phyloP scores from a whole-genome alignment of 2,113 vertebrate species.

The Chiloscyllium plagiosum region DNA sequence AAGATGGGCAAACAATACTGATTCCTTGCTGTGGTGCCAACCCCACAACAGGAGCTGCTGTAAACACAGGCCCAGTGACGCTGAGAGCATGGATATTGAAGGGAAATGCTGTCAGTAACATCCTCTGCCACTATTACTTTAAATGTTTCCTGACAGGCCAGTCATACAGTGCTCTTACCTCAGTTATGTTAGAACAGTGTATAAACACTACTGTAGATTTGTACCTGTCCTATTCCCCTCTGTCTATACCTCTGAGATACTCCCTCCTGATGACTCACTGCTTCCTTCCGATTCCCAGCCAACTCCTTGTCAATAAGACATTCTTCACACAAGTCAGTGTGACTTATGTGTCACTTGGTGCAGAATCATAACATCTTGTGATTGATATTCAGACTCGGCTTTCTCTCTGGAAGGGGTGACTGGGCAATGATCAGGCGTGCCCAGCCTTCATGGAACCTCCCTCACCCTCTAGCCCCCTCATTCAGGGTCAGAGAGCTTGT shows the following conservation, averaged over 20 bases:
- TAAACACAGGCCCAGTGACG: not conserved
- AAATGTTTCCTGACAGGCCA: not conserved
- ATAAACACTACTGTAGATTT: not conserved
- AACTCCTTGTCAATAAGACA: not conserved
- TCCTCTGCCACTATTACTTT: not conserved
- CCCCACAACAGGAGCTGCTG: not conserved
- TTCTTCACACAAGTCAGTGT: not conserved
- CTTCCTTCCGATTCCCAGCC: not conserved
- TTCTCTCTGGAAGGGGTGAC: not conserved
- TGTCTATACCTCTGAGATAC: not conserved
- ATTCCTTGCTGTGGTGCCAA: not conserved
- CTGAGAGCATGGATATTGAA: not conserved
- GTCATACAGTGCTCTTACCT: not conserved
- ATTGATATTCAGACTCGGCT: not conserved
- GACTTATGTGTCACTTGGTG: not conserved
- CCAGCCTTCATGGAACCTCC: not conserved
- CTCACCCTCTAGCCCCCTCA: too few species aligned
- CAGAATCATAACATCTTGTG: not conserved
- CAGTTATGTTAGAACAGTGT: not conserved
- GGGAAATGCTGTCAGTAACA: not conserved
- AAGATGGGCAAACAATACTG: not conserved
- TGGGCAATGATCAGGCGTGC: not conserved
- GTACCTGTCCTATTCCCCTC: not conserved
- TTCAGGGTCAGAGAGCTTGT: too few species aligned
- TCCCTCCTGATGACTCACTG: not conserved